phyloP scores from a whole-genome alignment of 2,113 vertebrate genomes.

The Pseudorasbora parva region DNA sequence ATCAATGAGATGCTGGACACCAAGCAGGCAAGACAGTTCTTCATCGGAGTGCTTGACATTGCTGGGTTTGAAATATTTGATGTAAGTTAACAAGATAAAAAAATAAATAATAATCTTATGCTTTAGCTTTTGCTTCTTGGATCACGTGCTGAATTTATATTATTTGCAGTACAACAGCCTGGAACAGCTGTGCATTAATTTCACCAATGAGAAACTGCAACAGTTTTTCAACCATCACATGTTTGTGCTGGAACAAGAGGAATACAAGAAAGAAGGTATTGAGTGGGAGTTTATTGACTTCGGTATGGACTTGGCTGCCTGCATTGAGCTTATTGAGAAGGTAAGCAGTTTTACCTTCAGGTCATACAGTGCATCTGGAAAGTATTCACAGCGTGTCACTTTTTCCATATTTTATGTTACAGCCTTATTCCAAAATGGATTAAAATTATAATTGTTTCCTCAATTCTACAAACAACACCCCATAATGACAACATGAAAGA shows the following conservation, averaged over 20 bases:
- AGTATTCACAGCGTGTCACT: too few relatives aligned
- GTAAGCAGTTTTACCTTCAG: conserved; percentile 58
- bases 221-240: conserved; percentile 90
- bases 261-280: conserved; percentile 89
- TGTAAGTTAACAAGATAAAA: conserved; percentile 67
- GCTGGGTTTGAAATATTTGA: conserved; percentile 83
- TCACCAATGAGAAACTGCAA: conserved; percentile 91
- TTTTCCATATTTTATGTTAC: too few relatives aligned
- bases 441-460: too few relatives aligned
- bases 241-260: conserved; percentile 87
- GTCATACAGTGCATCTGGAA: too few relatives aligned
- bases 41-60: conserved; percentile 80
- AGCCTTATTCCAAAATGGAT: too few relatives aligned
- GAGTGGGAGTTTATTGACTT: conserved; percentile 89
- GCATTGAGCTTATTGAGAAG: conserved; percentile 89
- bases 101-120: too few relatives aligned
- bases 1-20: conserved; percentile 82
- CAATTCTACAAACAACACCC: too few relatives aligned
- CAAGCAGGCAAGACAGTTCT: conserved; percentile 74
- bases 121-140: background rate
- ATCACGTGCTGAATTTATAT: background rate
- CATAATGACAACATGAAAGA: too few relatives aligned
- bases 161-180: conserved; percentile 83
- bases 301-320: conserved; percentile 88
- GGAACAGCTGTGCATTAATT: conserved; percentile 90